A percentile compares a stretch with the other conserved stretches of the same genome.
phyloP scores from a whole-genome alignment of 2,888 invertebrate species.

The Serripes groenlandicus region DNA sequence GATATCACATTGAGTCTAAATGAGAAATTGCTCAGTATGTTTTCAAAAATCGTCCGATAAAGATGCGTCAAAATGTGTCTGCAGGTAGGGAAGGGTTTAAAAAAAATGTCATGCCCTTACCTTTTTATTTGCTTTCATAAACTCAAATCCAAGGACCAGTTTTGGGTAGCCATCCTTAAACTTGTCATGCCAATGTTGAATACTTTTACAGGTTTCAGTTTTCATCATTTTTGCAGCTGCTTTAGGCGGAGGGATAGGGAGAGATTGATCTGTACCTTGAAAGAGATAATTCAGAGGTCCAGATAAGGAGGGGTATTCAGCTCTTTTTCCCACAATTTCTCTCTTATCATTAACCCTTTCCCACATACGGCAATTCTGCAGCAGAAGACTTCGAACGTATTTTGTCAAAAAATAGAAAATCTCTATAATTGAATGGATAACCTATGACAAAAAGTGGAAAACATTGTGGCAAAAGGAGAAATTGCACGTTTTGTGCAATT shows the following conservation, averaged over 20 bases:
- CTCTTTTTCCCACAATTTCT: too few species aligned
- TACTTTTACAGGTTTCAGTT: conserved; percentile 85
- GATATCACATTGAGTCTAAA: not conserved
- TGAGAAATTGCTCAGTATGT: not conserved
- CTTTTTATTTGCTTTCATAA: conserved; percentile 86
- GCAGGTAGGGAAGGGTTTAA: not conserved
- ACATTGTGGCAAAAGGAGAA: too few species aligned
- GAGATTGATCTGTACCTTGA: conserved; percentile 85
- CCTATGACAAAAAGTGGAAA: too few species aligned
- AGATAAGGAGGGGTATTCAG: too few species aligned
- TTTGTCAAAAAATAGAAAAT: too few species aligned
- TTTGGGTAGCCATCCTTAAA: conserved; percentile 87
- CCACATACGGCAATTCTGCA: too few species aligned
- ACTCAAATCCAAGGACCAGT: conserved; percentile 87
- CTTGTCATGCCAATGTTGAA: conserved; percentile 88
- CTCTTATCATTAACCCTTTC: too few species aligned
- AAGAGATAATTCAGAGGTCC: too few species aligned
- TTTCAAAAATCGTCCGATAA: not conserved
- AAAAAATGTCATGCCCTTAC: conserved; percentile 65
- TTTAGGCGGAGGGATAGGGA: conserved; percentile 88
- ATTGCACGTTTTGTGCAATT: too few species aligned
- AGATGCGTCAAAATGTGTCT: not conserved
- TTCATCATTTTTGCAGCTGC: conserved; percentile 87
- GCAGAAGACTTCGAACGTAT: too few species aligned
- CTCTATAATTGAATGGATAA: too few species aligned